Evolutionary conservation across 2,113 vertebrate genomes (phyloP).

Genomic region (Dicrurus megarhynchus): DNA sequence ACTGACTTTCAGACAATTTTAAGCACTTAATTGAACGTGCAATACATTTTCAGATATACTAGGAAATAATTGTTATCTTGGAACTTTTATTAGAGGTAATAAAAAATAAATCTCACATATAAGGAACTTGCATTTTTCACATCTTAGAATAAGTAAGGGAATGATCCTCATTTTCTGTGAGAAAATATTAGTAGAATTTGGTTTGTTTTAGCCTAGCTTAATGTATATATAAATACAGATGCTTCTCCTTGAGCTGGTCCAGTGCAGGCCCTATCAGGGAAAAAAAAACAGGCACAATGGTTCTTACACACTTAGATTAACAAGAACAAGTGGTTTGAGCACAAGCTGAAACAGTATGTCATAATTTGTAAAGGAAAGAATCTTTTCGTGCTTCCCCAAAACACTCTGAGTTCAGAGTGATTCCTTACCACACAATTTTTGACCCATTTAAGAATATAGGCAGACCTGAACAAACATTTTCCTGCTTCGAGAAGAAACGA

Average conservation of each 20-base stretch:
- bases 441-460: neutral
- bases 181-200: neutral
- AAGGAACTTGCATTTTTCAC: neutral
- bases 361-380: neutral
- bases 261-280: neutral
- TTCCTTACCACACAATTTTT: neutral
- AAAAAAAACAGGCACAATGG: accelerated
- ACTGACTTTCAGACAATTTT: neutral
- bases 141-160: neutral
- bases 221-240: neutral
- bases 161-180: neutral
- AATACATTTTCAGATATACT: neutral
- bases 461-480: neutral
- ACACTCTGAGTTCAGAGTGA: neutral
- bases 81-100: neutral
- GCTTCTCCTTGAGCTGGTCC: neutral
- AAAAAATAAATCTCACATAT: neutral
- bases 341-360: neutral
- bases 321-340: neutral
- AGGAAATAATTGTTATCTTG: neutral
- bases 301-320: neutral
- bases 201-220: neutral
- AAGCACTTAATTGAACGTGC: neutral
- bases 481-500: neutral
- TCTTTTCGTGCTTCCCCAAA: neutral